Base-by-base conservation (phyloP, 2,888 invertebrate genomes). In the Coelopa pilipes region DNA sequence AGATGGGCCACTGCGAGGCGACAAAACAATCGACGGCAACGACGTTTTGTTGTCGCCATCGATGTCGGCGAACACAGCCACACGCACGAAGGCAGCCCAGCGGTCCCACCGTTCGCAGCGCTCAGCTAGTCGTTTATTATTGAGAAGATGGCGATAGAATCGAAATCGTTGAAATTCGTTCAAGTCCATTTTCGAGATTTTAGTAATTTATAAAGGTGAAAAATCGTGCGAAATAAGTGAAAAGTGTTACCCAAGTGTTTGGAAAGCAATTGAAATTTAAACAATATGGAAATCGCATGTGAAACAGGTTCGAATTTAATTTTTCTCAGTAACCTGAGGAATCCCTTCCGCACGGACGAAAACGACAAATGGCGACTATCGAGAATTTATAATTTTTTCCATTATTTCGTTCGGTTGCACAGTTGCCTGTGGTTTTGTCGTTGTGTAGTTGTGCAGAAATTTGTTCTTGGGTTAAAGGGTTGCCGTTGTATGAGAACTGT, bases 291-390 rank as follows among this genome's bases (percentile, higher is more conserved):
- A 79, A 81, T 82, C 75, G 78, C 79, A 73, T 73, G 77, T 72
- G 82, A 83, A 83, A 76, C 80, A 79, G 83, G 83, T 81, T 83
- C 82, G 81, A 76, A 75, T 74, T 59, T 53, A 78, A 76, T 78
- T 79, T 71, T 73, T 75, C 74, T 76, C 10, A 70, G 67, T 12
- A 77, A 78, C 78, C 78, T 75, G 75, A 79, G 79, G 78, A 78
- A 76, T 73, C 75, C 78, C 80, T 79, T 77, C 77, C 76, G 72
- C 77, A 74, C 80, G 75, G 78, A 73, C 65, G 78, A 76, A 80
- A 81, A 82, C 81, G 82, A 81, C 82, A 81, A 82, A 84, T 86
- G 84, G 85, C 85, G 83, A 87, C 86, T 85, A 77, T 77, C 79
- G 79, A 79, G 78, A 65, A 49, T 77, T 78, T 76, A 74, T 70